phyloP scores from a whole-genome alignment of 2,888 invertebrate species.

The Neocrepidodera transversa region DNA sequence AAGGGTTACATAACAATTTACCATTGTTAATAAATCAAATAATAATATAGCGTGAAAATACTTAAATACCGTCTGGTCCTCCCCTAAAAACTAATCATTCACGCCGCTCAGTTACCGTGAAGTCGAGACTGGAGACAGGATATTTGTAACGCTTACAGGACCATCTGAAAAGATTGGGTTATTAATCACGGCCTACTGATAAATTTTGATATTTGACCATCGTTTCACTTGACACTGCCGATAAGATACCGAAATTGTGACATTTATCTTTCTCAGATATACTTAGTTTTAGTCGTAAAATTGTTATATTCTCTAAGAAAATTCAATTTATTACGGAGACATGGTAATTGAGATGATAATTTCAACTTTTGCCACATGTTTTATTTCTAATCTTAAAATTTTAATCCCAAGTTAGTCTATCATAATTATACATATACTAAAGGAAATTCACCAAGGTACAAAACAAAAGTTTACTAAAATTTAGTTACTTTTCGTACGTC shows the following conservation, averaged over 20 bases:
- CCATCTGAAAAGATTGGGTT: conserved; percentile 47
- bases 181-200: conserved; percentile 49
- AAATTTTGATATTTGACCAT: conserved; percentile 49
- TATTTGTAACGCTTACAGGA: conserved; percentile 49
- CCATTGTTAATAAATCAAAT: neutral
- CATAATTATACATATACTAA: no score
- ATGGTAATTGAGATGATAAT: neutral
- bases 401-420: no score
- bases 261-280: conserved; percentile 35
- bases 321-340: conserved; percentile 13
- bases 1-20: no score
- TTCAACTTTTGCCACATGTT: neutral
- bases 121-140: conserved; percentile 14
- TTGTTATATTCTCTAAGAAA: conserved; percentile 21
- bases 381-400: no score
- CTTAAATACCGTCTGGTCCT: neutral
- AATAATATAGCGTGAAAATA: neutral
- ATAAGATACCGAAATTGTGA: conserved; percentile 36
- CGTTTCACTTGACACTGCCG: conserved; percentile 34
- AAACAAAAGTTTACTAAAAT: no score
- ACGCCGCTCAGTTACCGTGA: conserved; percentile 7
- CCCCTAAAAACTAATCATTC: conserved; percentile 14
- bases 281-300: conserved; percentile 20
- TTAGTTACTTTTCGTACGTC: no score
- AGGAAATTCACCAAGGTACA: no score